These are phyloP conservation scores for Nyctalus aviator DNA, from an alignment of 2,797 vertebrate genomes.

Conservation along the genomic window DNA sequence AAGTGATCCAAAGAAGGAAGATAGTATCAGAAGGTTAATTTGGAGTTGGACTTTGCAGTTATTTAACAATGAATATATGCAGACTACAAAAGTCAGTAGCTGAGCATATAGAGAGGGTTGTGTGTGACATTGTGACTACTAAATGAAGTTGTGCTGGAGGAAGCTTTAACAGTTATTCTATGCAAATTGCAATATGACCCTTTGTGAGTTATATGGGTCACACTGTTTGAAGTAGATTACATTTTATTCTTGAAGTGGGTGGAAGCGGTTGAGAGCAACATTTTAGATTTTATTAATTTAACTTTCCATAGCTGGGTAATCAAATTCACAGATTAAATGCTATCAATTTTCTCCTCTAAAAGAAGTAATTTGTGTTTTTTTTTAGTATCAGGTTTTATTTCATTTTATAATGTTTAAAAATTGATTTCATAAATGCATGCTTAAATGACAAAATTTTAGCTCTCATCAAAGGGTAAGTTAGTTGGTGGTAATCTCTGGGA, in stretches of 20 bases:
- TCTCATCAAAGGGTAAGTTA: neutral
- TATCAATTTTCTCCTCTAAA: neutral
- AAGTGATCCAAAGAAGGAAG: neutral
- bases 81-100: neutral
- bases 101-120: neutral
- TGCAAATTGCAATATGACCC: neutral
- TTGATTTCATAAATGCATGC: neutral
- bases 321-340: neutral
- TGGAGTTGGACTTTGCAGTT: conserved; percentile 18
- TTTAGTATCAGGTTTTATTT: neutral
- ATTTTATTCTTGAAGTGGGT: neutral
- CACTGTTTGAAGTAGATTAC: neutral
- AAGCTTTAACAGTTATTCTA: neutral
- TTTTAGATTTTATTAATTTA: conserved; percentile 30
- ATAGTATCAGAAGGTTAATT: neutral
- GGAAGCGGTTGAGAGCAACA: neutral
- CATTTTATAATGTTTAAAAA: conserved; percentile 37
- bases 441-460: conserved; percentile 8
- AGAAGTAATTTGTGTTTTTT: neutral
- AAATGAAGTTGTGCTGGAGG: neutral
- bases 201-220: neutral
- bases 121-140: neutral
- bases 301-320: conserved; percentile 20
- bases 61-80: neutral
- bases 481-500: neutral